These are phyloP conservation scores for Gorsachius magnificus DNA, from an alignment of 2,797 vertebrate species.

Conservation along the genomic window DNA sequence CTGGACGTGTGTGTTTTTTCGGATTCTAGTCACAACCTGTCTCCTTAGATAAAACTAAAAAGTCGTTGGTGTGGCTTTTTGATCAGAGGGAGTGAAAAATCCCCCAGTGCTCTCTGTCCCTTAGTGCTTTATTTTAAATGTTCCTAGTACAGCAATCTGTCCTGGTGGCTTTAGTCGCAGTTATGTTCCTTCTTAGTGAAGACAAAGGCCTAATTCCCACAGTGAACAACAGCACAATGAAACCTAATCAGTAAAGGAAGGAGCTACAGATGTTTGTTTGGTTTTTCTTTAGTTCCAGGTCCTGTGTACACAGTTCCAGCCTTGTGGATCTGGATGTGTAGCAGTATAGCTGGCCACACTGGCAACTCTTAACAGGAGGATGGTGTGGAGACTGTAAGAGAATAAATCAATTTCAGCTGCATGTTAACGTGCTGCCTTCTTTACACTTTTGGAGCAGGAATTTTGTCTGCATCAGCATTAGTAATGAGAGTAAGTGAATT, in stretches of 20 bases:
- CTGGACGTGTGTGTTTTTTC: neutral
- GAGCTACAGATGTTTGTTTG: neutral
- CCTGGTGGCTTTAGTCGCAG: neutral
- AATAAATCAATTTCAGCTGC: neutral
- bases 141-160: neutral
- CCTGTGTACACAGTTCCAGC: neutral
- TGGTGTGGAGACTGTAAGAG: neutral
- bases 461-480: neutral
- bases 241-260: neutral
- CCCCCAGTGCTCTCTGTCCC: neutral
- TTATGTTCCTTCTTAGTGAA: neutral
- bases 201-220: neutral
- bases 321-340: neutral
- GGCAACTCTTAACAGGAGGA: neutral
- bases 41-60: neutral
- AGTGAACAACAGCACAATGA: neutral
- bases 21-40: neutral
- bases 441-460: neutral
- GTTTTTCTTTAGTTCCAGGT: neutral
- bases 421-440: neutral
- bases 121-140: neutral
- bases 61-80: neutral
- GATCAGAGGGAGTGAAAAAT: neutral
- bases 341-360: neutral
- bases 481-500: neutral